These are phyloP conservation scores for Parauchenoglanis ngamensis DNA, from an alignment of 2,797 vertebrate species.

Conservation along the genomic window DNA sequence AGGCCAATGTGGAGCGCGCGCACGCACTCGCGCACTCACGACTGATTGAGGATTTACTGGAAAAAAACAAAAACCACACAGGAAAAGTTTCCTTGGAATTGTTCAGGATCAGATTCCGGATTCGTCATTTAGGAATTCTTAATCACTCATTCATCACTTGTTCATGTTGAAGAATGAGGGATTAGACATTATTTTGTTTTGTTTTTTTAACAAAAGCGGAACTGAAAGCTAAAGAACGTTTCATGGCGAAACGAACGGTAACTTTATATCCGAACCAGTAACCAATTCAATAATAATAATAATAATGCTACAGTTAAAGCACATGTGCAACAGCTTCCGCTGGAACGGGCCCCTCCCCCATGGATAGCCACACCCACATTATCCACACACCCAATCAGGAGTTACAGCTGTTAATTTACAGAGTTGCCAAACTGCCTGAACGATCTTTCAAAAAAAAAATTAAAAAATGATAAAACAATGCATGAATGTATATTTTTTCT, in stretches of 20 bases:
- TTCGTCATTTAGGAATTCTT: background rate
- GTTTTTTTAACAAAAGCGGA: background rate
- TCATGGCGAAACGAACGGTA: background rate
- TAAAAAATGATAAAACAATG: background rate
- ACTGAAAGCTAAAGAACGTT: background rate
- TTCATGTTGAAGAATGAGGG: background rate
- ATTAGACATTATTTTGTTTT: background rate
- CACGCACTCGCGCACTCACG: no score
- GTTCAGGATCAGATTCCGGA: background rate
- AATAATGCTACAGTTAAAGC: no score
- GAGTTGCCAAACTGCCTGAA: no score
- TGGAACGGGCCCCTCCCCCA: background rate
- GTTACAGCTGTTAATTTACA: background rate
- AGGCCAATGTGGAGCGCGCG: background rate
- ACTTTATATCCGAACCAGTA: background rate
- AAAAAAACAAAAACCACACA: background rate
- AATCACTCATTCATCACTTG: background rate
- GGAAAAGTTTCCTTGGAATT: background rate
- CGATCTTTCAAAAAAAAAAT: background rate
- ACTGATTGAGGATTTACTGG: background rate
- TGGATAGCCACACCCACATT: background rate
- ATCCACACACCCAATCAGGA: background rate
- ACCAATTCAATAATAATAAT: background rate
- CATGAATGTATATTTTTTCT: background rate
- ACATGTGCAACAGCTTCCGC: no score